Base-by-base conservation (phyloP, 1,140 invertebrate genomes). In the Pseudachorutes palmiensis region DNA sequence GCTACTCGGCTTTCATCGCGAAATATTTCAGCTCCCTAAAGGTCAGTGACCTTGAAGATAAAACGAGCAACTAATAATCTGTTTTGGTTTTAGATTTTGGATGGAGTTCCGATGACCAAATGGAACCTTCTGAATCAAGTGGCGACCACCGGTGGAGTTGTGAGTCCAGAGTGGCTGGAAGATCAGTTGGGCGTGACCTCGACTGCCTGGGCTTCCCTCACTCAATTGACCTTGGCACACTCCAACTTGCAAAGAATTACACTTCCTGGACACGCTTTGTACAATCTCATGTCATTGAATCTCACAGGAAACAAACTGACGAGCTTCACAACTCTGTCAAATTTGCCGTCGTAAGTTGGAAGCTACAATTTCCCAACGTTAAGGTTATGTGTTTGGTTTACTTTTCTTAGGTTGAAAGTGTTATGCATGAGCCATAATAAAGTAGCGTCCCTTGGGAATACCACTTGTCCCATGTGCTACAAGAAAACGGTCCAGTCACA, bases 361-460 rank as follows among this genome's bases (percentile, higher is more conserved):
- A 32, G 3, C 30, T 32, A 5, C 28, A 68, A 33, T 30, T 12
- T 9, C 2, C 5, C 29, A 14, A 51, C 9, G 28, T 30, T n/a
- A 29, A n/a, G 2, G 5, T 62, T 22, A 1, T 64, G 19, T n/a
- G 2, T 22, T n/a, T 64, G 2, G 3, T 28, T 55, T 24, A 26
- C 31, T 55, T 64, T 2, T 2, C 31, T 32, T 49, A 71, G 67
- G 45, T 55, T 71, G 29, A 5, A 51, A n/a, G 70, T 71, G 28
- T 41, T 71, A 14, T 71, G 66, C 59, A 59, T 71, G 3, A 69
- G 70, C 32, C 45, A 71, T 31, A 71, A 71, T 41, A 32, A 45
- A 1, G 63, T 71, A 9, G 49, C 33, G 14, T 65, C 66, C 2
- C 33, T 71, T 2, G 70, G 70, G 2, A 58, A 29, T 22, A 3